phyloP scores from a whole-genome alignment of 2,888 invertebrate genomes.

The Phortica okadai region DNA sequence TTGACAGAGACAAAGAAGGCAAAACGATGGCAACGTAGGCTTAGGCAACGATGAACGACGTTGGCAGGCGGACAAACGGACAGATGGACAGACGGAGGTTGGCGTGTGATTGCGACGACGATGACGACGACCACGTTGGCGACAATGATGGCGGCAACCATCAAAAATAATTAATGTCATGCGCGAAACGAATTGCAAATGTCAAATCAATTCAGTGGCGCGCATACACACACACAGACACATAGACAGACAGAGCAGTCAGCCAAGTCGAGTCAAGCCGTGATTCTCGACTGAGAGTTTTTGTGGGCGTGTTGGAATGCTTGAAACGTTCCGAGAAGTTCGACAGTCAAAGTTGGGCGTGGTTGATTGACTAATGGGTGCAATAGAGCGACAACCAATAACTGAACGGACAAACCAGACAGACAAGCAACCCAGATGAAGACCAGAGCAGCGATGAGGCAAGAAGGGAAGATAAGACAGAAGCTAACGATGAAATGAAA shows the following conservation, averaged over 20 bases:
- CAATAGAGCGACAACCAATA: conserved; percentile 45
- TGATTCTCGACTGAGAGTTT: neutral
- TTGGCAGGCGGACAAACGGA: neutral
- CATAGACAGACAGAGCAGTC: conserved; percentile 41
- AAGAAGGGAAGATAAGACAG: neutral
- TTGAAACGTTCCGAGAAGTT: neutral
- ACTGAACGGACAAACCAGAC: conserved; percentile 12
- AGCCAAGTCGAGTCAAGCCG: neutral
- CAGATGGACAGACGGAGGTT: neutral
- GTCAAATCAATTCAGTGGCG: conserved; percentile 28
- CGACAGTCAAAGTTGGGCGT: neutral
- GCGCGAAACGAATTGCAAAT: conserved; percentile 39
- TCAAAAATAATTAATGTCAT: conserved; percentile 52
- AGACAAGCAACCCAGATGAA: neutral
- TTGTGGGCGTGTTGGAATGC: neutral
- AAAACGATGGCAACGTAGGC: too few relatives aligned
- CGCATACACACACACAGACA: neutral
- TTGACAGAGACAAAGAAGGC: too few relatives aligned
- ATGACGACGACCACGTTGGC: too few relatives aligned
- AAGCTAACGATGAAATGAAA: neutral
- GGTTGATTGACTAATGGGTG: neutral
- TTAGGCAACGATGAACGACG: too few relatives aligned
- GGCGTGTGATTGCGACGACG: too few relatives aligned
- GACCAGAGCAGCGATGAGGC: neutral
- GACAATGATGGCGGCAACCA: conserved; percentile 14